Conservation (phyloP, 2,797 vertebrate species). For the Hyperoplus lanceolatus region DNA sequence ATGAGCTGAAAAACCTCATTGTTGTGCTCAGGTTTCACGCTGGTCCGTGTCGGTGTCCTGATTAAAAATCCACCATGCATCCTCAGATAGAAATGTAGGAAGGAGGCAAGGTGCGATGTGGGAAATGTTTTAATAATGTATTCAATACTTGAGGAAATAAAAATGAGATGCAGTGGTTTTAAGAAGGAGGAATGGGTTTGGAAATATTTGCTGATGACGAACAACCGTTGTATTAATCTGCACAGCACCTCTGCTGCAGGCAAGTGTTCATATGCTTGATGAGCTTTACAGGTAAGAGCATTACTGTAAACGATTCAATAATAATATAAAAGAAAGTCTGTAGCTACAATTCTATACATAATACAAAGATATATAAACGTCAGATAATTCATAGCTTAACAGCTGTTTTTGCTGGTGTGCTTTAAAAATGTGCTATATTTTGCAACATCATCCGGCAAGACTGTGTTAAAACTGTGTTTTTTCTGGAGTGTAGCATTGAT, state of each 20-base stretch:
- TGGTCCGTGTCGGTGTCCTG: constrained; percentile 41
- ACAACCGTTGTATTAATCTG: constrained; percentile 47
- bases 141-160: constrained; percentile 41
- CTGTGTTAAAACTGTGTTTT: background rate
- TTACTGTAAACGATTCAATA: constrained; percentile 35
- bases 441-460: background rate
- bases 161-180: constrained; percentile 30
- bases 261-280: constrained; percentile 37
- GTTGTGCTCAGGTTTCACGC: constrained; percentile 39
- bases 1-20: constrained; percentile 65
- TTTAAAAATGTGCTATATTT: background rate
- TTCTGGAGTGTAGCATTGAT: too few species aligned
- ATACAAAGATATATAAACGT: constrained; percentile 36
- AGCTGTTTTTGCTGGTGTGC: background rate
- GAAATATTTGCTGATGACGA: constrained; percentile 41
- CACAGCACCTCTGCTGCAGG: constrained; percentile 22
- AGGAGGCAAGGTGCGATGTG: constrained; percentile 18
- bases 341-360: constrained; percentile 38
- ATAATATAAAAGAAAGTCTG: background rate
- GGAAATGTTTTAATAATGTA: constrained; percentile 43
- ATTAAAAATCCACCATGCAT: constrained; percentile 58
- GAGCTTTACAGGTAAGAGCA: constrained; percentile 36
- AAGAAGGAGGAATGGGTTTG: constrained; percentile 1
- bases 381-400: constrained; percentile 21
- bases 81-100: constrained; percentile 6